Conservation (phyloP, 2,113 vertebrate genomes). For the Indicator indicator region DNA sequence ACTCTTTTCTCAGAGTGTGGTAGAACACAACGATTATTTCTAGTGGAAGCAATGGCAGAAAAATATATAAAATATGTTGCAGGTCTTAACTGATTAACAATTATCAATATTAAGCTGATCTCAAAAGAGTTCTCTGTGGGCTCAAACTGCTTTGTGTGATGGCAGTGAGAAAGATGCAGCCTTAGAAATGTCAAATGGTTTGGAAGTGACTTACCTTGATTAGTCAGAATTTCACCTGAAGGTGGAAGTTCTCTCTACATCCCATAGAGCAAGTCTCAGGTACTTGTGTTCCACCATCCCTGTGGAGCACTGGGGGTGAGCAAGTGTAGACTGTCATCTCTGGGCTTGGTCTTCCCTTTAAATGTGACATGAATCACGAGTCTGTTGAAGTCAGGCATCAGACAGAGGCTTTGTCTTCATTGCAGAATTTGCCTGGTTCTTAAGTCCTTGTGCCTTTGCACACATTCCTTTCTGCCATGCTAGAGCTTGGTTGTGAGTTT, state of each 20-base stretch:
- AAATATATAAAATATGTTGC: background rate
- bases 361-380: background rate
- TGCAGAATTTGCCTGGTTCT: background rate
- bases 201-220: background rate
- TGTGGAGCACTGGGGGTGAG: background rate
- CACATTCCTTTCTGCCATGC: background rate
- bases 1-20: background rate
- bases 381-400: background rate
- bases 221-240: background rate
- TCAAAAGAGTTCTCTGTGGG: background rate
- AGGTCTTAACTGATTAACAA: slow-evolving; percentile 14
- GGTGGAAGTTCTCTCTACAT: background rate
- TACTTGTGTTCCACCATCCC: background rate
- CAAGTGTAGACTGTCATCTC: background rate
- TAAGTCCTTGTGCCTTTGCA: background rate
- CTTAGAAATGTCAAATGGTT: background rate
- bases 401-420: background rate
- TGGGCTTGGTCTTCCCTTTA: background rate
- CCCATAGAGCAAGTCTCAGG: background rate
- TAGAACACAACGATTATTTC: background rate
- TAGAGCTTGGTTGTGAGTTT: background rate
- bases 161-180: background rate
- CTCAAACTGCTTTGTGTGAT: background rate
- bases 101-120: background rate
- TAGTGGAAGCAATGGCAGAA: background rate